Conservation (phyloP, 1,140 invertebrate genomes). For the Spodoptera litura region DNA sequence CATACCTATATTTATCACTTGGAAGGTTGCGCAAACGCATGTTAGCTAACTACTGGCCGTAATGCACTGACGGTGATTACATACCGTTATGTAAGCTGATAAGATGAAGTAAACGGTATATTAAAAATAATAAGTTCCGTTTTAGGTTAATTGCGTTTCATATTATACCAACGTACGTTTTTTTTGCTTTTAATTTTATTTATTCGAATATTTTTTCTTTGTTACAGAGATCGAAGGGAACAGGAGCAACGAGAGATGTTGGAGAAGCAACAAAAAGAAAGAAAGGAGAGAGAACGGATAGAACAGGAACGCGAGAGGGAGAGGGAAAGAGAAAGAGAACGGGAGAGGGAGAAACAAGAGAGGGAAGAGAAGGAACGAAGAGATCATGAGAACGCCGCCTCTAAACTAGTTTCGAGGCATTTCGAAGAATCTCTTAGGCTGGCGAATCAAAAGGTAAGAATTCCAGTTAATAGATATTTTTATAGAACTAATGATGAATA, state of each 20-base stretch:
- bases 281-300: conserved; percentile 86
- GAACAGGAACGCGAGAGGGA: conserved; percentile 86
- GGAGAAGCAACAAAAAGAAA: conserved; percentile 87
- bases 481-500: too few species aligned
- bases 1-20: conserved; percentile 2
- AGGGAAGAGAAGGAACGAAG: conserved; percentile 88
- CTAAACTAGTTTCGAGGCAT: conserved; percentile 92
- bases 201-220: conserved; percentile 50
- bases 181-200: not conserved
- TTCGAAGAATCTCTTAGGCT: conserved; percentile 95
- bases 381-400: conserved; percentile 90
- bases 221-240: conserved; percentile 88
- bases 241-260: conserved; percentile 89
- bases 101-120: not conserved
- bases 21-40: conserved; percentile 34
- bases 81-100: not conserved
- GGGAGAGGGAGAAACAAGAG: conserved; percentile 87
- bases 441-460: conserved; percentile 92
- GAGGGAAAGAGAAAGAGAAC: conserved; percentile 84
- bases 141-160: too few species aligned
- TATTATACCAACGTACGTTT: not conserved
- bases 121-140: too few species aligned
- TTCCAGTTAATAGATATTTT: conserved; percentile 46
- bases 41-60: not conserved
- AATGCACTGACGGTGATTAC: not conserved